These are phyloP conservation scores for Hydropsyche betteni DNA, from an alignment of 2,888 invertebrate genomes.

Conservation along the genomic window DNA sequence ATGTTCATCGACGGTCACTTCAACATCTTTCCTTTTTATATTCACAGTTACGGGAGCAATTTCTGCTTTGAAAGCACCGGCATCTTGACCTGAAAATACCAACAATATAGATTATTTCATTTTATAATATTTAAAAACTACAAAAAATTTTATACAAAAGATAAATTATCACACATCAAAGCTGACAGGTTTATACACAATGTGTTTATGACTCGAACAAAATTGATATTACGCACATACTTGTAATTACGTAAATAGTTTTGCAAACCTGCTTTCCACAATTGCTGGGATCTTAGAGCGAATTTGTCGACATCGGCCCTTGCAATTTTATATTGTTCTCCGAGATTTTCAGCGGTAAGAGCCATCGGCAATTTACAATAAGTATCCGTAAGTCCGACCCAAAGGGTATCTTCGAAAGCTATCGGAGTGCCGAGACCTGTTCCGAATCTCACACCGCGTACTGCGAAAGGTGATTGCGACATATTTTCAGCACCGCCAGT, in stretches of 20 bases:
- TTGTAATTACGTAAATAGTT: no score
- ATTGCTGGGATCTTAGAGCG: constrained; percentile 83
- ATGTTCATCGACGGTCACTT: constrained; percentile 89
- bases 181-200: no score
- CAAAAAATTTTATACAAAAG: no score
- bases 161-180: no score
- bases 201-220: no score
- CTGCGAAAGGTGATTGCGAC: constrained; percentile 90
- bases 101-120: neutral
- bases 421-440: constrained; percentile 80
- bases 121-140: neutral
- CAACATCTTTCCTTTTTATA: constrained; percentile 82
- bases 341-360: constrained; percentile 93
- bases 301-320: constrained; percentile 87
- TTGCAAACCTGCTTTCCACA: constrained; percentile 91
- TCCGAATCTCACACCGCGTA: constrained; percentile 88
- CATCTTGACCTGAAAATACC: constrained; percentile 76
- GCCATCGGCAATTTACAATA: constrained; percentile 95
- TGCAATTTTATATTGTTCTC: constrained; percentile 82
- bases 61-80: constrained; percentile 90
- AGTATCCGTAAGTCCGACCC: constrained; percentile 88
- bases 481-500: constrained; percentile 96
- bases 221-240: no score
- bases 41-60: constrained; percentile 86
- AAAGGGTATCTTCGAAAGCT: constrained; percentile 87